Evolutionary conservation across 2,797 vertebrate genomes (phyloP).

Genomic region (Lacerta viridis): DNA sequence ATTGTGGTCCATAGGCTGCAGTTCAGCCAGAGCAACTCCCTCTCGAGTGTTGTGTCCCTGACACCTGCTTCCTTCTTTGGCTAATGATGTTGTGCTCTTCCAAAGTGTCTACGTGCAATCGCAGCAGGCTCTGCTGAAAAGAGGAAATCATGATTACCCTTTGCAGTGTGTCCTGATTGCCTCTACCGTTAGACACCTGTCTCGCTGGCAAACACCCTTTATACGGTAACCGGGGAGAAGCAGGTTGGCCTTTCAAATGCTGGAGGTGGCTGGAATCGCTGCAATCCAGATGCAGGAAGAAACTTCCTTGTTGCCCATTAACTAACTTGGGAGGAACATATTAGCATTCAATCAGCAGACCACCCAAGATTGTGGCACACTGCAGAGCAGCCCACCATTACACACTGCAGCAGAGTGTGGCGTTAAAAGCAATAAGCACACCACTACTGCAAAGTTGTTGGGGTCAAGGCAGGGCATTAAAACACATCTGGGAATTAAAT

Average conservation of each 20-base stretch:
- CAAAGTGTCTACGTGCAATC: conserved; percentile 60
- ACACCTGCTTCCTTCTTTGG: conserved; percentile 49
- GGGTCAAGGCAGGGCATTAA: no score
- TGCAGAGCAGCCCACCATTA: no score
- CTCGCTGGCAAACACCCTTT: conserved; percentile 74
- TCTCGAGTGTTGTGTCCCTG: not conserved
- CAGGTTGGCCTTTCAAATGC: conserved; percentile 70
- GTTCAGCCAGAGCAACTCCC: not conserved
- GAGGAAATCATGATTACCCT: conserved; percentile 68
- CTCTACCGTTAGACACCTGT: conserved; percentile 78
- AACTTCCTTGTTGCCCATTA: conserved; percentile 16
- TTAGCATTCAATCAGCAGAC: conserved; percentile 11
- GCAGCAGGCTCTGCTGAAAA: conserved; percentile 62
- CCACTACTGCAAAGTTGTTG: no score
- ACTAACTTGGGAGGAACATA: conserved; percentile 9
- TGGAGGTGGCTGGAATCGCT: conserved; percentile 51
- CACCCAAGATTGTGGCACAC: no score
- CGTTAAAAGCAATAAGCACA: no score
- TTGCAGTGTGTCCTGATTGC: conserved; percentile 72
- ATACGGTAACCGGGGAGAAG: conserved; percentile 60
- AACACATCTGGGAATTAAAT: no score
- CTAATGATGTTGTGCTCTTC: conserved; percentile 66
- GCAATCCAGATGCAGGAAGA: conserved; percentile 50
- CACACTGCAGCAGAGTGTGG: no score
- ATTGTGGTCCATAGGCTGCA: not conserved